Conservation (phyloP, 92 coral and sea anemone species). For the Ricordea florida region DNA sequence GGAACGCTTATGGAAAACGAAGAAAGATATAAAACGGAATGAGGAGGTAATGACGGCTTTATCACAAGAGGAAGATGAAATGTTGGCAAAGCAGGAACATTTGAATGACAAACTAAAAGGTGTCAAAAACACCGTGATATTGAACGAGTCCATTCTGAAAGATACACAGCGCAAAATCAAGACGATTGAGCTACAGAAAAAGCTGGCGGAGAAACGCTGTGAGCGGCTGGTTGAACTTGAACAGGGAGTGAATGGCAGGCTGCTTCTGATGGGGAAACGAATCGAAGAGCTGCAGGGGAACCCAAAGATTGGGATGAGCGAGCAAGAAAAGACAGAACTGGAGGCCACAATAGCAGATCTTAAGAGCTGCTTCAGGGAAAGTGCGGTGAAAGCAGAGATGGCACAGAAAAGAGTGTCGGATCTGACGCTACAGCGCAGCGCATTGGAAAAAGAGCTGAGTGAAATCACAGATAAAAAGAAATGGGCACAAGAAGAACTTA, state of each 20-base stretch:
- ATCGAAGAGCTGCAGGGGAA: slow-evolving; percentile 18
- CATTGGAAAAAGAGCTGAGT: slow-evolving; percentile 44
- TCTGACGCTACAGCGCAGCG: slow-evolving; percentile 10
- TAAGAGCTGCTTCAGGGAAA: slow-evolving; percentile 38
- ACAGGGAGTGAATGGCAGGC: neutral
- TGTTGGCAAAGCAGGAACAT: neutral
- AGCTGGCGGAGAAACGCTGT: slow-evolving; percentile 34
- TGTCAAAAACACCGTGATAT: slow-evolving; percentile 7
- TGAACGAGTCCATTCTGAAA: slow-evolving; percentile 2
- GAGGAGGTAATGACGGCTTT: slow-evolving; percentile 7
- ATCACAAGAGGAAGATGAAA: slow-evolving; percentile 4
- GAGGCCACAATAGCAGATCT: slow-evolving; percentile 16
- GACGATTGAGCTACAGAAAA: slow-evolving; percentile 27
- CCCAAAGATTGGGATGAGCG: neutral
- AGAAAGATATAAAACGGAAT: slow-evolving; percentile 9
- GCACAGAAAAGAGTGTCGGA: slow-evolving; percentile 45
- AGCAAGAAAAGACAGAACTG: slow-evolving; percentile 6
- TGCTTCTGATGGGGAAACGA: neutral
- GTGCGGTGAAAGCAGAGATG: slow-evolving; percentile 26
- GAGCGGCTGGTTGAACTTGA: slow-evolving; percentile 10
- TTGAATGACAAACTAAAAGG: slow-evolving; percentile 16
- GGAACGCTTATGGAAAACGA: neutral
- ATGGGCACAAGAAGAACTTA: slow-evolving; percentile 61
- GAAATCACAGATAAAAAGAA: slow-evolving; percentile 15
- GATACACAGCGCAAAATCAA: slow-evolving; percentile 16